Percentiles rank a stretch among this genome's conserved stretches.
Evolutionary conservation across 2,797 vertebrate genomes (phyloP).

Genomic region (Odontamblyopus lacepedii): DNA sequence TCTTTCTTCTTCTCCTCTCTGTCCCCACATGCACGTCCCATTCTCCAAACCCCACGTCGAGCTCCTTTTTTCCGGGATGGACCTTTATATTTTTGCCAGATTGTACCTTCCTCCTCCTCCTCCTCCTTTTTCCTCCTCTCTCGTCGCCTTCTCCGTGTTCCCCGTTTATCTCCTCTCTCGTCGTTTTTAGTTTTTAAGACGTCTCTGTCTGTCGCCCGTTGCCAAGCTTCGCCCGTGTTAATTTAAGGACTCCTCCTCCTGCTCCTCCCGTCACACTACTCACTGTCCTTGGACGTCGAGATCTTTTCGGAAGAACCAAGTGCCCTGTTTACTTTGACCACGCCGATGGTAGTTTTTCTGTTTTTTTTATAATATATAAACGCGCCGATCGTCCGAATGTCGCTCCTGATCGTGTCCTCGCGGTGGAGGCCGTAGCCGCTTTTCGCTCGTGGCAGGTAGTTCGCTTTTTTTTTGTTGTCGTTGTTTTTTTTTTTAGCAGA

Average conservation of each 20-base stretch:
- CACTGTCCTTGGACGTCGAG: slow-evolving; percentile 17
- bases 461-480: slow-evolving; percentile 71
- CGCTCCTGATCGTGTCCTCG: slow-evolving; percentile 43
- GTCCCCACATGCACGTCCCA: slow-evolving; percentile 43
- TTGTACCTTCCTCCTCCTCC: slow-evolving; percentile 19
- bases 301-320: slow-evolving; percentile 60
- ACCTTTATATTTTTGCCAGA: slow-evolving; percentile 38
- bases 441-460: slow-evolving; percentile 63
- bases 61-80: slow-evolving; percentile 28
- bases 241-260: slow-evolving; percentile 58
- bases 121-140: too few relatives aligned
- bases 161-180: too few relatives aligned
- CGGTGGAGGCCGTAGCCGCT: slow-evolving; percentile 69
- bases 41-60: slow-evolving; percentile 17
- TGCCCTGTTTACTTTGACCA: slow-evolving; percentile 58
- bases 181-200: slow-evolving; percentile 27
- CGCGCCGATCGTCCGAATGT: slow-evolving; percentile 44
- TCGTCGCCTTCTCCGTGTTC: too few relatives aligned
- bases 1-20: not conserved
- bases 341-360: slow-evolving; percentile 10
- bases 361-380: slow-evolving; percentile 14
- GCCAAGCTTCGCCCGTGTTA: slow-evolving; percentile 68
- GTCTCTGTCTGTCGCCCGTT: slow-evolving; percentile 60
- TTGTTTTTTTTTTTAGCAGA: slow-evolving; percentile 50
- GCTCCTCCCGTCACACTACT: slow-evolving; percentile 15